Percentiles rank a stretch among this genome's conserved stretches.
phyloP scores from a whole-genome alignment of 2,888 invertebrate genomes.

The Loripinus fragilis region DNA sequence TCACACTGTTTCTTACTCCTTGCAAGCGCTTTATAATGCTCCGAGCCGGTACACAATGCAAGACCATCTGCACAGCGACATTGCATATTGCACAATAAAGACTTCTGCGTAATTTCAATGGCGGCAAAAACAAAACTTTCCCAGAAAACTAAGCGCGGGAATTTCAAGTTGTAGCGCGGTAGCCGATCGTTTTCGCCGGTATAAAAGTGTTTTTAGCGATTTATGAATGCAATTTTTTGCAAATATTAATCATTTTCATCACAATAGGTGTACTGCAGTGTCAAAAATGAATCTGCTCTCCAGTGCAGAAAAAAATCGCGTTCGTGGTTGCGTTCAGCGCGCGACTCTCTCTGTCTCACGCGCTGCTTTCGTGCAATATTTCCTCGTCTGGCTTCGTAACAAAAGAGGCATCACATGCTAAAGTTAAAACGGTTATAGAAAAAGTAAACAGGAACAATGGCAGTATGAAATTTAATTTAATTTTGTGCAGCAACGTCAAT shows the following conservation, averaged over 20 bases:
- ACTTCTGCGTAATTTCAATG: slow-evolving; percentile 49
- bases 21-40: slow-evolving; percentile 19
- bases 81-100: slow-evolving; percentile 53
- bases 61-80: slow-evolving; percentile 38
- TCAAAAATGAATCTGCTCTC: slow-evolving; percentile 10
- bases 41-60: slow-evolving; percentile 25
- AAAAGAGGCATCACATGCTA: slow-evolving; percentile 56
- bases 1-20: slow-evolving; percentile 15
- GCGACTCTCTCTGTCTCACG: slow-evolving; percentile 7
- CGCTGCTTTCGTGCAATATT: slow-evolving; percentile 14
- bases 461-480: slow-evolving; percentile 57
- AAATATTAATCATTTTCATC: slow-evolving; percentile 19
- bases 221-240: slow-evolving; percentile 2
- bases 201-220: slow-evolving; percentile 6
- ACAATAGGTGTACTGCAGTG: slow-evolving; percentile 16
- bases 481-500: slow-evolving; percentile 46
- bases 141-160: slow-evolving; percentile 51
- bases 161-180: slow-evolving; percentile 41
- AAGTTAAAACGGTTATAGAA: slow-evolving; percentile 59
- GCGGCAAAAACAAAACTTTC: slow-evolving; percentile 61
- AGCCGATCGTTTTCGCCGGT: not conserved
- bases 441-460: slow-evolving; percentile 52
- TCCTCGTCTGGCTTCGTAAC: slow-evolving; percentile 32
- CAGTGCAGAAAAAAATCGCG: not conserved
- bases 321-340: slow-evolving; percentile 1